These are phyloP conservation scores for Amphipoea lucens DNA, from an alignment of 2,888 invertebrate genomes.

Conservation along the genomic window DNA sequence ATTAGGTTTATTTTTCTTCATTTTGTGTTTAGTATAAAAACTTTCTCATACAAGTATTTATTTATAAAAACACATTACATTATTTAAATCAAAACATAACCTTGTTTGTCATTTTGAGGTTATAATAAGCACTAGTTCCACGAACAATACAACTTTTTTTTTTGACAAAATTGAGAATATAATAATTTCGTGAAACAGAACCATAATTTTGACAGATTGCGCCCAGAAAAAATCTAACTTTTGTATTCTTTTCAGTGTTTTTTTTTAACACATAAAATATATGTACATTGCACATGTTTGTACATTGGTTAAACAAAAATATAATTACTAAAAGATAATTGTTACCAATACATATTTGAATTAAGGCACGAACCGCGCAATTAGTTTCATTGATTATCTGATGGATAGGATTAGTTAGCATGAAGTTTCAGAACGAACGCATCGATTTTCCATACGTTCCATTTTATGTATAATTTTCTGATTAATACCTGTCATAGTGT, in stretches of 20 bases:
- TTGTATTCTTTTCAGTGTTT: background rate
- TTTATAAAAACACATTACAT: background rate
- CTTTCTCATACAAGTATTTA: background rate
- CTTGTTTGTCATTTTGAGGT: conserved; percentile 53
- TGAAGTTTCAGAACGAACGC: conserved; percentile 42
- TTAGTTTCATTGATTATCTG: background rate
- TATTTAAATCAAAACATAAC: conserved; percentile 1
- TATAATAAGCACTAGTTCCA: conserved; percentile 37
- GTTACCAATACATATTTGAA: background rate
- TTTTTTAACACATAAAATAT: background rate
- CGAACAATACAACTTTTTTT: background rate
- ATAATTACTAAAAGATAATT: background rate
- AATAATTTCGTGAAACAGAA: conserved; percentile 13
- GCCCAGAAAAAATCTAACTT: background rate
- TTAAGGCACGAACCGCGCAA: background rate
- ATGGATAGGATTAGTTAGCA: background rate
- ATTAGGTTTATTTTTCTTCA: conserved; percentile 78
- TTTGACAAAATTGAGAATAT: background rate
- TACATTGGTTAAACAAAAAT: background rate
- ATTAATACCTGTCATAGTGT: background rate
- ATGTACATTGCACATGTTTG: background rate
- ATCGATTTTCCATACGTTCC: conserved; percentile 16
- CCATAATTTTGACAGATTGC: background rate
- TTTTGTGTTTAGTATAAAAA: conserved; percentile 58
- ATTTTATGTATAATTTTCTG: background rate